Percentiles rank a stretch among this genome's conserved stretches.
Conservation (phyloP, 2,113 vertebrate genomes). For the Pandion haliaetus region DNA sequence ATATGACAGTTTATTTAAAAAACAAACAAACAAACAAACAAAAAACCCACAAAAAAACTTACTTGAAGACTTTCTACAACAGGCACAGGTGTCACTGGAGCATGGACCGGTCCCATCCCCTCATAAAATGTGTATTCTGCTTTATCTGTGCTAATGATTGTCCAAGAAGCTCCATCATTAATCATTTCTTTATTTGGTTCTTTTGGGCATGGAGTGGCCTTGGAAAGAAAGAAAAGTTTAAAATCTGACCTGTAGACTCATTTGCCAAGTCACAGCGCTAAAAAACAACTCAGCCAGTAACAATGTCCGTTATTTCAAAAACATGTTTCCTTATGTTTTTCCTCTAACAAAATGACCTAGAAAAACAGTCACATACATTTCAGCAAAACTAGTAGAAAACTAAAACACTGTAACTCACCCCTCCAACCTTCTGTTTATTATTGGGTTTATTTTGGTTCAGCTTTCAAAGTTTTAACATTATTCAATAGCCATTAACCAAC, state of each 20-base stretch:
- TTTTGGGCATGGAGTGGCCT: slow-evolving; percentile 99
- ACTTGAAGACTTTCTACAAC: slow-evolving; percentile 99
- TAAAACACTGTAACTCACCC: not conserved
- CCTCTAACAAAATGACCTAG: not conserved
- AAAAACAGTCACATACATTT: not conserved
- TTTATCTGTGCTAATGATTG: slow-evolving; percentile 99
- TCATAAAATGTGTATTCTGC: slow-evolving; percentile 99
- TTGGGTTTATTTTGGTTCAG: not conserved
- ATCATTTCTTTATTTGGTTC: slow-evolving; percentile 99
- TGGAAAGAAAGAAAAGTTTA: slow-evolving; percentile 12
- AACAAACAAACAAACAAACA: not conserved
- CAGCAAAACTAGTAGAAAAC: not conserved
- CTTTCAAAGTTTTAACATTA: not conserved
- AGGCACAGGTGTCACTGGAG: slow-evolving; percentile 97
- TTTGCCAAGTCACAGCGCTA: not conserved
- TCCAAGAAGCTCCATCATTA: slow-evolving; percentile 99
- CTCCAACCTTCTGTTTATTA: not conserved
- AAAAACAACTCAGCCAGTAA: not conserved
- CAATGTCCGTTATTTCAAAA: not conserved
- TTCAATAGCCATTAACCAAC: not conserved
- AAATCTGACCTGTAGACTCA: not conserved
- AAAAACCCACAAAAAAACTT: not conserved
- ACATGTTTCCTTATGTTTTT: not conserved
- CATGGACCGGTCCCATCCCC: slow-evolving; percentile 97
- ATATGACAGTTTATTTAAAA: not conserved